Evolutionary conservation across 2,113 vertebrate species (phyloP), one percentile per base, ranked within the genome.

Genomic region (Corythornis madagascariensis): DNA sequence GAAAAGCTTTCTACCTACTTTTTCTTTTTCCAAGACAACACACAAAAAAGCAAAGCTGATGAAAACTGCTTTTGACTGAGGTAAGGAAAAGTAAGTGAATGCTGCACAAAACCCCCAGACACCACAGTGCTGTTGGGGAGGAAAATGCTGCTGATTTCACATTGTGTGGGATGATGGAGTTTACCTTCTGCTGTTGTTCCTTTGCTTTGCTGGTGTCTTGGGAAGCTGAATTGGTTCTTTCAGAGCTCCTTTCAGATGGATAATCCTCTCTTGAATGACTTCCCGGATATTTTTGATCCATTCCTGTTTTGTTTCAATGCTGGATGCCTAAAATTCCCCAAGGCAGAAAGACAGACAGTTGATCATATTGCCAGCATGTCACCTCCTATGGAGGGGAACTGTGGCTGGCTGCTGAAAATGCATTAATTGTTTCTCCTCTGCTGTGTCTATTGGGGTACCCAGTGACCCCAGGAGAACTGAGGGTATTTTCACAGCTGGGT

Each of bases 211-310:
- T 92, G 99, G 98, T 55, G 99, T 98, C 98, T 99, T 99, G 40
- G 99, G 99, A 90, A 99, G 97, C 29, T 99, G 99, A 80, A 99
- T 98, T 33, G 99, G 99, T 95, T 99, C 99, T 96, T 99, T 99
- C 63, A 99, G 97, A 75, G 99, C 98, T 96, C 99, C 99, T 97
- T 99, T 99, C 96, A 99, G 97, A 96, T 99, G 99, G 90, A 99
- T 99, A 96, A 99, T 99, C 96, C 99, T 98, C 96, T 99, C 99
- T 94, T 99, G 99, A 97, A 99, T 99, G 95, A 99, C 99, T 97
- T 99, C 99, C 61, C 99, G 97, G 92, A 99, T 99, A 94, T 99
- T 99, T 97, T 99, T 99, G 91, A 99, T 99, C 99, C 99, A 99
- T 76, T 99, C 99, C 96, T 99, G 99, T 94, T 99, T 99, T 55